phyloP scores from a whole-genome alignment of 2,113 vertebrate species.

The Xerus inauris region DNA sequence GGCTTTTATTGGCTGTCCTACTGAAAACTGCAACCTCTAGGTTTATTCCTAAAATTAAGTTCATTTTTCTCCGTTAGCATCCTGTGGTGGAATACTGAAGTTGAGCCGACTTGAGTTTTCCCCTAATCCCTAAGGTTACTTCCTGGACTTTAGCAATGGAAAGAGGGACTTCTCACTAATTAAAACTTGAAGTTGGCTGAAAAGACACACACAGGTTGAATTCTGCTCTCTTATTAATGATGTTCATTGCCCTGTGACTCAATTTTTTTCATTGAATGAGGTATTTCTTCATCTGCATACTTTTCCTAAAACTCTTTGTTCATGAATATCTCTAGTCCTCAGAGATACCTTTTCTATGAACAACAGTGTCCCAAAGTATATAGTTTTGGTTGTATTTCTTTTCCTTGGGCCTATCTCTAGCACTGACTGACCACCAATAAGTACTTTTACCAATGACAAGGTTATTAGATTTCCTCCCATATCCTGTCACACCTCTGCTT shows the following conservation, averaged over 20 bases:
- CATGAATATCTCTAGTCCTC: background rate
- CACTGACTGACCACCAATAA: rapidly evolving
- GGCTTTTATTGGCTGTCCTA: background rate
- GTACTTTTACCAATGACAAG: background rate
- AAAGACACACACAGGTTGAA: background rate
- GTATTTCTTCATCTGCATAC: background rate
- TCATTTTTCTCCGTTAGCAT: background rate
- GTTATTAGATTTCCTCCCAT: background rate
- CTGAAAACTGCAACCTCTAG: background rate
- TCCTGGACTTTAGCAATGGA: background rate
- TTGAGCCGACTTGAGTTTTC: background rate
- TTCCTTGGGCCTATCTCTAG: background rate
- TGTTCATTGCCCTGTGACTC: background rate
- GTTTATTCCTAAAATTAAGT: background rate
- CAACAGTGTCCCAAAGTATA: background rate
- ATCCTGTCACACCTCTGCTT: background rate
- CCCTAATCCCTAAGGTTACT: background rate
- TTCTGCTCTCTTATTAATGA: background rate
- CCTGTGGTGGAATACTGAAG: background rate
- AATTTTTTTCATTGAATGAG: background rate
- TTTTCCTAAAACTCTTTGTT: constrained; percentile 20
- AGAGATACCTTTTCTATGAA: background rate
- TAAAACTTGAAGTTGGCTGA: background rate
- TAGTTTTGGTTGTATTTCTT: background rate
- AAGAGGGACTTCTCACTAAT: background rate